Base-by-base conservation (phyloP, 2,113 vertebrate genomes). In the Entelurus aequoreus region DNA sequence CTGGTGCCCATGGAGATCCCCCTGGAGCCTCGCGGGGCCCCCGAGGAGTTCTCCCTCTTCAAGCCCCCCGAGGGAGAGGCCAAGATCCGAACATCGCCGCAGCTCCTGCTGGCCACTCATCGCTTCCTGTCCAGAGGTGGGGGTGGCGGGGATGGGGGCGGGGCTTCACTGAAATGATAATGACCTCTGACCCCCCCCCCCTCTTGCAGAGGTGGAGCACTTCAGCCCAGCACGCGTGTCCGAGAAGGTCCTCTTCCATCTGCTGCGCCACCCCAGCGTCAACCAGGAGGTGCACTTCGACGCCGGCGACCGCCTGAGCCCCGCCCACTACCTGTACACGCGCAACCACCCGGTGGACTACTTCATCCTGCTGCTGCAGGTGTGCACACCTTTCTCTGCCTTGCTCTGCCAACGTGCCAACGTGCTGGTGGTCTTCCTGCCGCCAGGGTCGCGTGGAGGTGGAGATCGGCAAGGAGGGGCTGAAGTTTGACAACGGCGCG, bases 261-360 rank as follows among this genome's bases (percentile, higher is more conserved):
- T 96, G 62, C 86, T 96, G 35, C 94, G 91, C 60, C 93, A 95
- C 54, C 94, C 94, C 66, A 93, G 91, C 0, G 94, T 96, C 82
- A 95, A 93, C 86, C 94, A 95, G 81, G 94, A 96, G 74, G 91
- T 95, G 42, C 92, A 87, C 74, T 96, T 96, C 76, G 92, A 96
- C 21, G 86, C 88, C 4, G 86, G 48, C 73, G 84, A 93, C 85
- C 90, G 92, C 0, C 82, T 92, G 63, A 92, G 92, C 8, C 68
- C 92, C 0, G 89, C 86, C 15, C 94, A 96, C 72, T 96, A 94
- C 74, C 86, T 96, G 50, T 96, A 95, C 85, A 93, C 93, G 9
- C 92, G 94, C 50, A 94, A 94, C 87, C 92, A 88, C 78, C 94
- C 94, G 0, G 94, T 94, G 69, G 93, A 96, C 65, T 96, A 95